Evolutionary conservation across 2,113 vertebrate genomes (phyloP).

Genomic region (Trematocara nigrifrons): DNA sequence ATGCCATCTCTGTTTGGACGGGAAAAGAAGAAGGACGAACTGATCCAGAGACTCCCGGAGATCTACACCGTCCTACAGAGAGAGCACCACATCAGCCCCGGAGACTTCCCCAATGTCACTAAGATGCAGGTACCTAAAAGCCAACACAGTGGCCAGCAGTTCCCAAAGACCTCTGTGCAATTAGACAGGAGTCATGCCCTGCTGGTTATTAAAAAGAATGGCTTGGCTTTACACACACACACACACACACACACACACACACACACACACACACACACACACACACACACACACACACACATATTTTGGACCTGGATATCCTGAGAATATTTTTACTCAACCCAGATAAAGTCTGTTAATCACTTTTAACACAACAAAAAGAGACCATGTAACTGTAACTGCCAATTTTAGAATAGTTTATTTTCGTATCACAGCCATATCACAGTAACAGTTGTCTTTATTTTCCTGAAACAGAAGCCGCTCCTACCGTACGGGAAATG

Average conservation of each 20-base stretch:
- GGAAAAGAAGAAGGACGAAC: constrained; percentile 92
- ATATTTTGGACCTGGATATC: background rate
- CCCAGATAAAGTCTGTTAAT: background rate
- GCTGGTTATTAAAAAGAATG: background rate
- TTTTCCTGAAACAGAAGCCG: background rate
- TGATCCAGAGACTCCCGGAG: constrained; percentile 86
- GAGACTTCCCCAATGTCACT: constrained; percentile 89
- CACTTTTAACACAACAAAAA: background rate
- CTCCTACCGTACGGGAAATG: background rate
- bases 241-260: background rate
- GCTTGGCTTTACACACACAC: background rate
- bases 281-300: rapidly evolving
- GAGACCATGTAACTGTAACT: background rate
- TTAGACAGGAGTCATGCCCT: background rate
- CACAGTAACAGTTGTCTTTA: background rate
- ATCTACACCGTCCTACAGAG: constrained; percentile 88
- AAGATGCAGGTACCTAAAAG: constrained; percentile 90
- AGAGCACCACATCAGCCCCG: constrained; percentile 92
- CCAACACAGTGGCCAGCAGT: background rate
- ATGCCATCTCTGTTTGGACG: constrained; percentile 94
- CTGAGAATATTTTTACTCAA: background rate
- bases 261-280: background rate
- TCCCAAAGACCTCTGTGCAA: background rate
- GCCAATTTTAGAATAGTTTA: too few relatives aligned
- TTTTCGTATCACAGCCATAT: background rate